Evolutionary conservation across 2,113 vertebrate genomes (phyloP).

Genomic region (Pterophyllum scalare): DNA sequence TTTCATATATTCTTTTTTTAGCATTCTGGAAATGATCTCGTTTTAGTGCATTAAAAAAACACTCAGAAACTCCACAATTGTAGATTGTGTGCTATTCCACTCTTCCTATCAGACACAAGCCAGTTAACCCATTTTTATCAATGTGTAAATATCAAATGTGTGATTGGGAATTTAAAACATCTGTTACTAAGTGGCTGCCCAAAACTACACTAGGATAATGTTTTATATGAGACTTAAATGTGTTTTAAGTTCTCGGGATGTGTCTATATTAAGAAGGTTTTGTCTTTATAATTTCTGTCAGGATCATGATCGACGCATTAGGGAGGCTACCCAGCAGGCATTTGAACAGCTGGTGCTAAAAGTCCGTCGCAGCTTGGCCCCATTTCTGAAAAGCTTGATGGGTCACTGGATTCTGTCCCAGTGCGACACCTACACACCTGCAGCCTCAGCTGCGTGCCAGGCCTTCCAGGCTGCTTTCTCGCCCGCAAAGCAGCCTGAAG

Average conservation of each 20-base stretch:
- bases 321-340: slow-evolving; percentile 95
- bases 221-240: neutral
- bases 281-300: slow-evolving; percentile 51
- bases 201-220: neutral
- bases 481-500: slow-evolving; percentile 91
- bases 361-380: slow-evolving; percentile 94
- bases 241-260: neutral
- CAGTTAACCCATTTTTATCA: neutral
- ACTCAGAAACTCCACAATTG: neutral
- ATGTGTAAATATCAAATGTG: neutral
- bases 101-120: neutral
- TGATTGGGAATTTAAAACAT: neutral
- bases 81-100: neutral
- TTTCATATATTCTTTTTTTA: neutral
- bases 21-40: neutral
- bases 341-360: slow-evolving; percentile 95
- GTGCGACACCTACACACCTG: slow-evolving; percentile 93
- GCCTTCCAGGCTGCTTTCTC: slow-evolving; percentile 96
- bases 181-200: neutral
- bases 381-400: slow-evolving; percentile 95
- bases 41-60: neutral
- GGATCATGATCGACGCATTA: slow-evolving; percentile 95
- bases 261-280: neutral
- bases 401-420: slow-evolving; percentile 98
- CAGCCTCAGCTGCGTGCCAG: slow-evolving; percentile 89